phyloP scores from a whole-genome alignment of 1,140 invertebrate species.

The Meteorus sp. region DNA sequence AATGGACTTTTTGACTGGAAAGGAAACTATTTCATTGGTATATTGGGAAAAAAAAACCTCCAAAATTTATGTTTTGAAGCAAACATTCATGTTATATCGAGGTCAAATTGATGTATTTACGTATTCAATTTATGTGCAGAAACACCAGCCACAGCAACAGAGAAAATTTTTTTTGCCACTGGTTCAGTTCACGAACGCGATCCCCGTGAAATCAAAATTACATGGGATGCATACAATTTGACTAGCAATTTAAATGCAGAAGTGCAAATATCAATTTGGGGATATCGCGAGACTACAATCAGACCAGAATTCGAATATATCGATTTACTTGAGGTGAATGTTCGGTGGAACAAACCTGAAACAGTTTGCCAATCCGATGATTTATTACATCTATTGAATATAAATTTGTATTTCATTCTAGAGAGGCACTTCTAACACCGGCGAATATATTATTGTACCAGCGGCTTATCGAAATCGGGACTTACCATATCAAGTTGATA shows the following conservation, averaged over 20 bases:
- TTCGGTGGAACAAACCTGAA: too few species aligned
- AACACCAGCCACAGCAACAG: slow-evolving; percentile 80
- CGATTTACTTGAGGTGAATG: slow-evolving; percentile 60
- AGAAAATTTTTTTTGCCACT: slow-evolving; percentile 80
- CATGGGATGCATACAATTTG: slow-evolving; percentile 83
- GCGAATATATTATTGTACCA: slow-evolving; percentile 70
- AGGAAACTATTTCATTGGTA: slow-evolving; percentile 89
- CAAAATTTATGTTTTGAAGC: background rate
- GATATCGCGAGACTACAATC: slow-evolving; percentile 82
- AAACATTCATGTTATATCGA: background rate
- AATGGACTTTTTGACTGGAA: slow-evolving; percentile 87
- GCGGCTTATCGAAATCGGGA: slow-evolving; percentile 69
- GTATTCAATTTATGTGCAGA: slow-evolving; percentile 64
- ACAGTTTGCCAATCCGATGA: too few species aligned
- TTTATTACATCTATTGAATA: background rate
- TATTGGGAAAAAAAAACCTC: slow-evolving; percentile 41
- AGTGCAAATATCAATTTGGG: slow-evolving; percentile 81
- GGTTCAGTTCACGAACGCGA: slow-evolving; percentile 71
- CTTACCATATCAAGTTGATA: slow-evolving; percentile 69
- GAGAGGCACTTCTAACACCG: slow-evolving; percentile 65
- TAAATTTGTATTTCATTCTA: slow-evolving; percentile 56
- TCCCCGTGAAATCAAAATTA: slow-evolving; percentile 74
- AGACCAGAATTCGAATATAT: slow-evolving; percentile 68
- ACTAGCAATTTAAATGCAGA: slow-evolving; percentile 76
- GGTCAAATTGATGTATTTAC: slow-evolving; percentile 3